A percentile compares a stretch with the other conserved stretches of the same genome.
Evolutionary conservation across 2,888 invertebrate genomes (phyloP).

Genomic region (Ichneumoninae sp.): DNA sequence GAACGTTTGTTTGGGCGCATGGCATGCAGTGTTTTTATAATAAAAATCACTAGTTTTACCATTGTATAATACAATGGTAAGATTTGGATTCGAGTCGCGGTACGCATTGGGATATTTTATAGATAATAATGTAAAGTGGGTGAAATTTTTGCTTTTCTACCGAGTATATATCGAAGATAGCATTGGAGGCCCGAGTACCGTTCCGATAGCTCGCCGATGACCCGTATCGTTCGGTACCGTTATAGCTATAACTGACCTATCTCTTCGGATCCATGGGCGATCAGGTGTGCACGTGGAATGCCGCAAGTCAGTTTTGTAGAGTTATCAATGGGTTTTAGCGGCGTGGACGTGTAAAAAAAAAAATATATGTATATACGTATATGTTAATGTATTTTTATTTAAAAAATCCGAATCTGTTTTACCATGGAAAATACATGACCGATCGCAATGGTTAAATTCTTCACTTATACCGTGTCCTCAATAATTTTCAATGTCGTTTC

Average conservation of each 20-base stretch:
- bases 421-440: too few relatives aligned
- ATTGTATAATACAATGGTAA: neutral
- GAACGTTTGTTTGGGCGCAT: neutral
- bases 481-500: too few relatives aligned
- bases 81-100: conserved; percentile 8
- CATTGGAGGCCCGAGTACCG: neutral
- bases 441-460: too few relatives aligned
- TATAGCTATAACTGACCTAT: neutral
- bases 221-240: conserved; percentile 1
- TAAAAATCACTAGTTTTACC: neutral
- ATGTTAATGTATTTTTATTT: too few relatives aligned
- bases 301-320: neutral
- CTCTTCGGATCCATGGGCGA: neutral
- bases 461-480: too few relatives aligned
- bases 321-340: neutral
- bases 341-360: neutral
- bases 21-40: neutral
- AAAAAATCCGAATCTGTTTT: too few relatives aligned
- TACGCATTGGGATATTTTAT: conserved; percentile 9
- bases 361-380: too few relatives aligned
- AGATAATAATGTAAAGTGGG: conserved; percentile 3
- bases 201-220: neutral
- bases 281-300: neutral
- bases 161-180: neutral
- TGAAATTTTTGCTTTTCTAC: neutral